phyloP scores from a whole-genome alignment of 2,888 invertebrate species.

The Tolmerus cingulatus region DNA sequence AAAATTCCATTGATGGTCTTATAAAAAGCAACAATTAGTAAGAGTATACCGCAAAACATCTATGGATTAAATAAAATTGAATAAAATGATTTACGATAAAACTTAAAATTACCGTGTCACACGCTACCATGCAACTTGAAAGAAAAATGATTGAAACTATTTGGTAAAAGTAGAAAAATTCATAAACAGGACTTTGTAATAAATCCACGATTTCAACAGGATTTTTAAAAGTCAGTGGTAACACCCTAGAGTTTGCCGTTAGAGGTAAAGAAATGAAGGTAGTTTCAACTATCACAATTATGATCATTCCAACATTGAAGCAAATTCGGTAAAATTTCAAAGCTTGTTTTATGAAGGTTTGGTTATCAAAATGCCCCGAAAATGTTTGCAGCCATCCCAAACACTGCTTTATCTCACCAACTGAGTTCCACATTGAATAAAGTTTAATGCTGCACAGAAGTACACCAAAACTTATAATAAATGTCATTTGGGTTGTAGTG shows the following conservation, averaged over 20 bases:
- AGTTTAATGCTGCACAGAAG: neutral
- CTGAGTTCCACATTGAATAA: neutral
- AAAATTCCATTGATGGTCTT: neutral
- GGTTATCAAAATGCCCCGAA: neutral
- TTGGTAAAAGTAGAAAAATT: neutral
- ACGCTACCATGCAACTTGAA: neutral
- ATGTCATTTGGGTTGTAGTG: neutral
- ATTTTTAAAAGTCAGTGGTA: neutral
- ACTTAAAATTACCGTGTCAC: neutral
- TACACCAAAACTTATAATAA: neutral
- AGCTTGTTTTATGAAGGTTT: neutral
- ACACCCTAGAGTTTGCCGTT: neutral
- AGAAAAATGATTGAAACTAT: neutral
- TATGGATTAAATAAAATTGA: neutral
- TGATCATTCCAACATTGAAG: neutral
- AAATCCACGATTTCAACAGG: neutral
- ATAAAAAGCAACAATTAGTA: neutral
- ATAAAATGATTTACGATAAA: neutral
- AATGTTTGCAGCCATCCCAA: neutral
- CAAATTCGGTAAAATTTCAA: neutral
- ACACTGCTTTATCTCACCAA: neutral
- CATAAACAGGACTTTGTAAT: neutral
- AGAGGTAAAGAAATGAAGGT: neutral
- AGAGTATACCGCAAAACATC: neutral
- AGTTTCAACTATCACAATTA: neutral